A percentile compares a stretch with the other conserved stretches of the same genome.
Evolutionary conservation across 2,113 vertebrate species (phyloP).

Genomic region (Rana temporaria): DNA sequence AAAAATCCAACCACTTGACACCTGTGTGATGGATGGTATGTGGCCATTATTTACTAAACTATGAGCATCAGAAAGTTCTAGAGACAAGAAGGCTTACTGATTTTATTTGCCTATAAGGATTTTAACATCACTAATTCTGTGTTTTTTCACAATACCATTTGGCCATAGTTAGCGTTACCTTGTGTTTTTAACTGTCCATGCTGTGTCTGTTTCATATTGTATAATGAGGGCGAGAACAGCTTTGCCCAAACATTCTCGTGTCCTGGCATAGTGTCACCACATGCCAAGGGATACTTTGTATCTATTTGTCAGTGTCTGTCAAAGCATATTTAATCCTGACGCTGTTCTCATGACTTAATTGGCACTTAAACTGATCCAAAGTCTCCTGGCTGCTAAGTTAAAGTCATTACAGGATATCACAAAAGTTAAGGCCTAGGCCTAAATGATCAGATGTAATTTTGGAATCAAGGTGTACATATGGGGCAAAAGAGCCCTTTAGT

Average conservation of each 20-base stretch:
- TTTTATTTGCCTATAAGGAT: no score
- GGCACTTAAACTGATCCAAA: not conserved
- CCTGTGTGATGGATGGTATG: not conserved
- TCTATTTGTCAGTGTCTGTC: not conserved
- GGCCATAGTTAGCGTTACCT: not conserved
- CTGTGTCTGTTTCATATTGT: conserved; percentile 38
- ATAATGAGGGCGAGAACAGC: conserved; percentile 48
- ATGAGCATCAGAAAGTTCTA: not conserved
- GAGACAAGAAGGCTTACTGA: not conserved
- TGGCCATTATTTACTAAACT: not conserved
- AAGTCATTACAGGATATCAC: no score
- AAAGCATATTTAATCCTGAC: not conserved
- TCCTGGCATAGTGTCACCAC: conserved; percentile 38
- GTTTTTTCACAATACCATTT: not conserved
- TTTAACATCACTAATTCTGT: not conserved
- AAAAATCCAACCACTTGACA: not conserved
- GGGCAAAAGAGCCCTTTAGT: no score
- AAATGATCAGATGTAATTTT: no score
- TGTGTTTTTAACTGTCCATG: conserved; percentile 22
- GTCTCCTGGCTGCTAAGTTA: not conserved
- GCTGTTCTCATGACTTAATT: not conserved
- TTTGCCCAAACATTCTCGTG: conserved; percentile 39
- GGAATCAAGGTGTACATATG: no score
- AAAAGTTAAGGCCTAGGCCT: no score
- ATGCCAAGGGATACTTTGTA: conserved; percentile 15